Percentiles rank a stretch among this genome's conserved stretches.
phyloP scores from a whole-genome alignment of 2,797 vertebrate species.

The Amazona ochrocephala region DNA sequence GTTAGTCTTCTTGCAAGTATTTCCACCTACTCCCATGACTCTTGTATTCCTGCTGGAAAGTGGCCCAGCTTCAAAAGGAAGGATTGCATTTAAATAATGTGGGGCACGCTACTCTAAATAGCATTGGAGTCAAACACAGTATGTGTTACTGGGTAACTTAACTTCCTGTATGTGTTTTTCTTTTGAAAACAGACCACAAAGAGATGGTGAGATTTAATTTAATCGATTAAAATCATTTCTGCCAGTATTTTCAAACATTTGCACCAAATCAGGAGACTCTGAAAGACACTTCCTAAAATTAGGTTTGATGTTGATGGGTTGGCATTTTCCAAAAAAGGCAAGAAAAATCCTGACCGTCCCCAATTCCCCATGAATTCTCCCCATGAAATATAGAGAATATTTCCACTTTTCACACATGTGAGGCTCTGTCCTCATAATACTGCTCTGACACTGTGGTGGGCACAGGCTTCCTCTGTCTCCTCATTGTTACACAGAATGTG shows the following conservation, averaged over 20 bases:
- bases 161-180: neutral
- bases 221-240: neutral
- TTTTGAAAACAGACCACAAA: neutral
- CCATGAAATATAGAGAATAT: neutral
- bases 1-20: constrained; percentile 24
- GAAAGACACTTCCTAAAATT: neutral
- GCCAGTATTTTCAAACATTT: neutral
- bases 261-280: neutral
- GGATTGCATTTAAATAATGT: neutral
- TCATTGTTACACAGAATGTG: neutral
- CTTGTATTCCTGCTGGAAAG: constrained; percentile 29
- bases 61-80: constrained; percentile 26
- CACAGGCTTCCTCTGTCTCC: neutral
- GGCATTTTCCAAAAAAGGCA: neutral
- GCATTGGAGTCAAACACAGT: neutral
- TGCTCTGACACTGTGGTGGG: neutral
- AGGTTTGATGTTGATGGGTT: neutral
- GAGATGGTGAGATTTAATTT: neutral
- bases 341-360: neutral
- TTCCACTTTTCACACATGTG: fast-evolving
- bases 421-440: neutral
- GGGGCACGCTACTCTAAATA: constrained; percentile 16
- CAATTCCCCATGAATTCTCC: neutral
- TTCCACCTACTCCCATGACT: constrained; percentile 38
- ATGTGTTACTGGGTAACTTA: neutral